Conservation (phyloP, 2,113 vertebrate genomes). For the Pantherophis guttatus region DNA sequence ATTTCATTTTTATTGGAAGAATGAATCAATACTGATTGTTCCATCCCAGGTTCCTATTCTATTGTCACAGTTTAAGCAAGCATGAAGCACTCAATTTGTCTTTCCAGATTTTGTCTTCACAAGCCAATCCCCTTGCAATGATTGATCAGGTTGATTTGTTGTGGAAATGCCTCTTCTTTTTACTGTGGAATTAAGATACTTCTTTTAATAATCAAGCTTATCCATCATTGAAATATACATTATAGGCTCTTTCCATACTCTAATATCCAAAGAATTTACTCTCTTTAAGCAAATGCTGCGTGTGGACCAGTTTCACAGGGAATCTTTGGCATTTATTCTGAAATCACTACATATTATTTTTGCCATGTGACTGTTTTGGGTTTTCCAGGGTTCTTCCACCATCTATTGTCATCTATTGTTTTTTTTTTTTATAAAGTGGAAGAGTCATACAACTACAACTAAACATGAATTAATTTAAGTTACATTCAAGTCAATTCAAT, state of each 20-base stretch:
- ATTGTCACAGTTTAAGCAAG: conserved; percentile 24
- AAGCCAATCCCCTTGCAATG: conserved; percentile 3
- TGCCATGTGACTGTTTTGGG: neutral
- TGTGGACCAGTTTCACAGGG: neutral
- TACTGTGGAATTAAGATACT: conserved; percentile 16
- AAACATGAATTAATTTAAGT: neutral
- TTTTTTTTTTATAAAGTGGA: neutral
- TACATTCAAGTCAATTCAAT: neutral
- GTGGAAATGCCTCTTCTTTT: neutral
- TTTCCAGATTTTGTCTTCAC: neutral
- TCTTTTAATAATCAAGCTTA: neutral
- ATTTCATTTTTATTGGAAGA: conserved; percentile 31
- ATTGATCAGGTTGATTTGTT: neutral
- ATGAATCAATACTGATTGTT: conserved; percentile 23
- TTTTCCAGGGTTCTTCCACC: neutral
- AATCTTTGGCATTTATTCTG: neutral
- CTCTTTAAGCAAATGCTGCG: neutral
- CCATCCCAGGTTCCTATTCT: neutral
- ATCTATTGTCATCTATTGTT: neutral
- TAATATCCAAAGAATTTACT: neutral
- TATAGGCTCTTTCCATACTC: neutral
- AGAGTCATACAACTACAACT: neutral
- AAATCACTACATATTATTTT: neutral
- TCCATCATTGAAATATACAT: neutral
- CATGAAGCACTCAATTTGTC: neutral